phyloP scores from a whole-genome alignment of 2,797 vertebrate genomes.

The Helostoma temminkii region DNA sequence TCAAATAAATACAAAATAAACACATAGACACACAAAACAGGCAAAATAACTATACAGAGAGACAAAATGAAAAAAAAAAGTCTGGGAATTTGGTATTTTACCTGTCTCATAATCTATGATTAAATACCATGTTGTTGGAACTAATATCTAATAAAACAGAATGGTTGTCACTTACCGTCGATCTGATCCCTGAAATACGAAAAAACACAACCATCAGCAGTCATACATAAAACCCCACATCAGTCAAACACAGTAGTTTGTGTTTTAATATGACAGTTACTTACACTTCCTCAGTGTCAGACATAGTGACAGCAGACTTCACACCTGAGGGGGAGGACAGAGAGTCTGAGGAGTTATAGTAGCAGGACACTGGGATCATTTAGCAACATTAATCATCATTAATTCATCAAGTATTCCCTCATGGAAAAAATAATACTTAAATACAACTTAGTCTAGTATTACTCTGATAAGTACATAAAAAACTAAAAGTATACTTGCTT shows the following conservation, averaged over 20 bases:
- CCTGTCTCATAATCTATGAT: not conserved
- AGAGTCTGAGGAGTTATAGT: no score
- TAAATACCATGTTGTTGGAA: no score
- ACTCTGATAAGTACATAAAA: no score
- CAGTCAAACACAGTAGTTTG: not conserved
- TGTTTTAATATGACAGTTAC: slow-evolving; percentile 66
- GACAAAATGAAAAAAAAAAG: no score
- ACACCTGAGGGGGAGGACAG: slow-evolving; percentile 70
- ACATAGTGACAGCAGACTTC: slow-evolving; percentile 88
- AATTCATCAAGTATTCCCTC: no score
- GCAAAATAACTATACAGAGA: not conserved
- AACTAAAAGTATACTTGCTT: no score
- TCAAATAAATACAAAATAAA: not conserved
- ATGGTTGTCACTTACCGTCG: slow-evolving; percentile 88
- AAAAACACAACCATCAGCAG: slow-evolving; percentile 25
- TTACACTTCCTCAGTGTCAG: slow-evolving; percentile 94
- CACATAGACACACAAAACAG: not conserved
- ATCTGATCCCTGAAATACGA: slow-evolving; percentile 86
- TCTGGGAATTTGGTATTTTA: not conserved
- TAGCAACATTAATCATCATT: no score
- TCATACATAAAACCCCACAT: not conserved
- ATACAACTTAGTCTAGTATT: no score
- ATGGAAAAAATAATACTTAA: no score
- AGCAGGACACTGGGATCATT: no score
- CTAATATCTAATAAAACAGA: not conserved